Evolutionary conservation across 2,113 vertebrate genomes (phyloP).

Genomic region (Ia io): DNA sequence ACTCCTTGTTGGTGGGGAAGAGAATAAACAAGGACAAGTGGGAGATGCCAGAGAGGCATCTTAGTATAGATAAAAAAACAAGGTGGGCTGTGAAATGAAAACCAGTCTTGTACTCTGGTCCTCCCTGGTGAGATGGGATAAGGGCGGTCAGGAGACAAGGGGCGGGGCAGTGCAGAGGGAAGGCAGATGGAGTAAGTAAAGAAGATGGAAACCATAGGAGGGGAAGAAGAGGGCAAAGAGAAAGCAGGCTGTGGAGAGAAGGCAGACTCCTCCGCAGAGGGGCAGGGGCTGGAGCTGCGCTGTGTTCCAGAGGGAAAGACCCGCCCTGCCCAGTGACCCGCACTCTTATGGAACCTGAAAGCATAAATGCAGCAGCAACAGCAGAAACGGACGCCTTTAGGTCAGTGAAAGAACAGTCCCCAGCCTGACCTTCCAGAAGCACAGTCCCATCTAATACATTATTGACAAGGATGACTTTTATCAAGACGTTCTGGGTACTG

Average conservation of each 20-base stretch:
- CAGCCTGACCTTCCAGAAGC: constrained; percentile 50
- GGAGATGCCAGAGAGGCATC: neutral
- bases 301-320: neutral
- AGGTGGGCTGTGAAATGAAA: neutral
- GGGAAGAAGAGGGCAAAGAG: neutral
- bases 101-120: neutral
- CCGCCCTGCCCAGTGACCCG: constrained; percentile 29
- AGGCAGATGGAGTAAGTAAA: neutral
- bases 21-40: neutral
- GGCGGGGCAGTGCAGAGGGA: neutral
- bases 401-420: constrained; percentile 56
- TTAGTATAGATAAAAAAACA: neutral
- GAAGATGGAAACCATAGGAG: neutral
- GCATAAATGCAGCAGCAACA: neutral
- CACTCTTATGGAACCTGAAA: constrained; percentile 33
- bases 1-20: neutral
- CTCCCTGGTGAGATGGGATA: neutral
- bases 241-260: rapidly evolving
- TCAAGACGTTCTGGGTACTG: constrained; percentile 69
- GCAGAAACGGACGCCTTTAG: constrained; percentile 50
- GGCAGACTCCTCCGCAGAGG: neutral
- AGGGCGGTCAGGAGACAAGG: neutral
- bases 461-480: constrained; percentile 80
- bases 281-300: neutral
- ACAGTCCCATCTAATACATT: constrained; percentile 78